These are phyloP conservation scores for Echinometra lucunter DNA, from an alignment of 53 echinoderm and acorn worm genomes.

Conservation along the genomic window DNA sequence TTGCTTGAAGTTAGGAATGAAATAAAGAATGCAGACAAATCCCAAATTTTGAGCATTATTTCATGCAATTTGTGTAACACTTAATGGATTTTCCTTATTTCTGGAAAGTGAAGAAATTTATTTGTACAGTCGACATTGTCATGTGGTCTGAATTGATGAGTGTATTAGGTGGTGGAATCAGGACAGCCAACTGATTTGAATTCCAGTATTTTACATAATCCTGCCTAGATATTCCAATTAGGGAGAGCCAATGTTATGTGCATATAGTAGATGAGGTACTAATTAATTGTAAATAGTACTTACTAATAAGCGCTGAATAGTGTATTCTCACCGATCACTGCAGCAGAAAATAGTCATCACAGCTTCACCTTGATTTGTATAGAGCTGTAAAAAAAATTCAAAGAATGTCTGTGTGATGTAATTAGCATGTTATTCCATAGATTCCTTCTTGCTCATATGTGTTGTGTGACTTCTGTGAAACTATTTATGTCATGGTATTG, in stretches of 20 bases:
- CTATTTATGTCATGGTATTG: background rate
- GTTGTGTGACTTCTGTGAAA: background rate
- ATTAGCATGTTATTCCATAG: background rate
- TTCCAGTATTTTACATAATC: background rate
- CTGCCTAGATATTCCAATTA: background rate
- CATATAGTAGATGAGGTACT: background rate
- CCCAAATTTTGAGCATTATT: background rate
- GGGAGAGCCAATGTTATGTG: background rate
- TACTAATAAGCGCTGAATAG: conserved; percentile 62
- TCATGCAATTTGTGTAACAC: background rate
- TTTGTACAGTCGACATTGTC: background rate
- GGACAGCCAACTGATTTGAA: background rate
- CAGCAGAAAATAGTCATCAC: conserved; percentile 67
- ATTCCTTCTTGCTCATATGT: background rate
- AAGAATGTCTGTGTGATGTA: conserved; percentile 30
- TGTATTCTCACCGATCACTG: conserved; percentile 61
- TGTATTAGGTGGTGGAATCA: background rate
- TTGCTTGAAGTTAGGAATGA: background rate
- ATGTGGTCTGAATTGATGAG: background rate
- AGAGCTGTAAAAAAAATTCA: conserved; percentile 61
- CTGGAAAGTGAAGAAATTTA: background rate
- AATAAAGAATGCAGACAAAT: conserved; percentile 2
- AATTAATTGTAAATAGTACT: conserved; percentile 17
- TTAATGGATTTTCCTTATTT: background rate
- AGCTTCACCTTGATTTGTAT: conserved; percentile 60